Evolutionary conservation across 2,888 invertebrate species (phyloP).

Genomic region (Archaeoteleia sp.): DNA sequence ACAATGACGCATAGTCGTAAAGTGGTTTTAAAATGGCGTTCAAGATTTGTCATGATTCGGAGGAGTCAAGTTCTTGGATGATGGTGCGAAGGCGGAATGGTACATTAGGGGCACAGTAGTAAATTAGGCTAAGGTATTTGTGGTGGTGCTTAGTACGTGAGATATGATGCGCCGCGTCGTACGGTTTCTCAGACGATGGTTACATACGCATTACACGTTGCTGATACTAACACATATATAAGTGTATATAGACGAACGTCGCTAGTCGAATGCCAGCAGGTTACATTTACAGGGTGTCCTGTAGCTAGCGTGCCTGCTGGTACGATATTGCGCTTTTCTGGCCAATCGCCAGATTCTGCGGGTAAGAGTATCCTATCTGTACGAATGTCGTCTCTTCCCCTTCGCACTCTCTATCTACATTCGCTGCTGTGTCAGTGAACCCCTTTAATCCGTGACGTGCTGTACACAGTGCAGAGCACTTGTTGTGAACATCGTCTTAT

Average conservation of each 20-base stretch:
- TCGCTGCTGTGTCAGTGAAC: constrained; percentile 36
- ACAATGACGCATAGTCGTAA: constrained; percentile 10
- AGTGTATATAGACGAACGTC: constrained; percentile 15
- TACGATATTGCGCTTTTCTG: constrained; percentile 66
- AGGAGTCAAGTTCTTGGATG: neutral
- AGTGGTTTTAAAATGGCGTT: constrained; percentile 10
- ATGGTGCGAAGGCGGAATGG: constrained; percentile 2
- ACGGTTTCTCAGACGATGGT: constrained; percentile 24
- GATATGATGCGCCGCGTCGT: constrained; percentile 56
- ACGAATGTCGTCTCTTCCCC: constrained; percentile 44
- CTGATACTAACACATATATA: constrained; percentile 38
- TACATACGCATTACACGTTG: constrained; percentile 19
- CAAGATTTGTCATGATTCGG: constrained; percentile 16
- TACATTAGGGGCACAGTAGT: constrained; percentile 20
- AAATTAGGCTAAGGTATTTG: constrained; percentile 31
- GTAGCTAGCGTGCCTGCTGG: constrained; percentile 57
- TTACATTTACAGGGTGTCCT: constrained; percentile 56
- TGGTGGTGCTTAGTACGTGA: constrained; percentile 58
- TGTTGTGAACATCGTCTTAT: constrained; percentile 33
- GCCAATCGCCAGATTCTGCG: constrained; percentile 59
- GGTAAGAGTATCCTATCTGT: constrained; percentile 43
- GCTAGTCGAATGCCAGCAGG: constrained; percentile 53
- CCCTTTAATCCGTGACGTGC: constrained; percentile 45
- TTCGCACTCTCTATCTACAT: constrained; percentile 38
- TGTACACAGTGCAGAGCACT: constrained; percentile 25